These are phyloP conservation scores for Rambutsinella grinnellia DNA, from an alignment of 2,888 invertebrate genomes.

Conservation along the genomic window DNA sequence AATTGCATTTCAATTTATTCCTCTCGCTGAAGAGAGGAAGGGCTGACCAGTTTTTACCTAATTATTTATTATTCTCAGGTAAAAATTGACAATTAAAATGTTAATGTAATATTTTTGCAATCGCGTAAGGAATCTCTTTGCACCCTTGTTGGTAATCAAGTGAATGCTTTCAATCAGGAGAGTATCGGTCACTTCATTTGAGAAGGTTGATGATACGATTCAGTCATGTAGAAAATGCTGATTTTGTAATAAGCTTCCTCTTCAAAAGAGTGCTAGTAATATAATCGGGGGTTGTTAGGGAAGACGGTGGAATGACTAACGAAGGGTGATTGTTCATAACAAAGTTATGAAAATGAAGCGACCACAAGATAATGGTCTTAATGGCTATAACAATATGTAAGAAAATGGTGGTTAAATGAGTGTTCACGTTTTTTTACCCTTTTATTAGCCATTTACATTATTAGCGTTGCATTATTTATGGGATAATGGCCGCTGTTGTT, in stretches of 20 bases:
- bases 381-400: constrained; percentile 6
- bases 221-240: no score
- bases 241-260: no score
- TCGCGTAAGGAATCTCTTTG: no score
- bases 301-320: constrained; percentile 13
- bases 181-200: no score
- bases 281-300: constrained; percentile 1
- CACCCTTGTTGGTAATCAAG: no score
- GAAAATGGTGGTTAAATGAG: constrained; percentile 20
- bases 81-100: constrained; percentile 53
- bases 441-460: constrained; percentile 32
- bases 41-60: constrained; percentile 39
- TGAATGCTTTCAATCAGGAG: no score
- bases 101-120: no score
- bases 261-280: no score
- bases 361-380: constrained; percentile 2
- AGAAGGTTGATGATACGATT: no score
- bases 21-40: constrained; percentile 16
- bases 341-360: constrained; percentile 1
- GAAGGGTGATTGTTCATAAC: constrained; percentile 36
- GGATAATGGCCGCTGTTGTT: constrained; percentile 15
- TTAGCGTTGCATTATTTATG: constrained; percentile 5
- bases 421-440: constrained; percentile 26
- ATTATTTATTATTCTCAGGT: constrained; percentile 47
- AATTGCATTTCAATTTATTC: constrained; percentile 39